Conservation (phyloP, 2,797 vertebrate species). For the Chiloscyllium punctatum region DNA sequence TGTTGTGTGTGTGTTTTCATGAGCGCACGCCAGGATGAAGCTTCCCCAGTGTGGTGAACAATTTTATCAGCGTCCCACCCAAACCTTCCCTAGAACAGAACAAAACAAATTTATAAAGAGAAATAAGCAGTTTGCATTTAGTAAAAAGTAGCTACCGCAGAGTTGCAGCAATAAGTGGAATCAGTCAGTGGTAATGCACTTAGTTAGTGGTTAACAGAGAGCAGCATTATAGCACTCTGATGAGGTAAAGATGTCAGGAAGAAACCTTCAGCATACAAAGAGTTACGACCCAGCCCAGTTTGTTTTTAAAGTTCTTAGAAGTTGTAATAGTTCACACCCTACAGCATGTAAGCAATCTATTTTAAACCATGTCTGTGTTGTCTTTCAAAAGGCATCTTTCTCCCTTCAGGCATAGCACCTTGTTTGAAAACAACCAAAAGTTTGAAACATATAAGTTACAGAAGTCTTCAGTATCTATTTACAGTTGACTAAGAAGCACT, state of each 20-base stretch:
- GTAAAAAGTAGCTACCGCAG: not conserved
- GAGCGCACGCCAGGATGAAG: too few relatives aligned
- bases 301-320: not conserved
- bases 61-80: not conserved
- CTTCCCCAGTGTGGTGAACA: too few relatives aligned
- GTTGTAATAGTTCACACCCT: not conserved
- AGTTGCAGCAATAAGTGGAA: not conserved
- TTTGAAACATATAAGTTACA: not conserved
- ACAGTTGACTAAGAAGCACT: not conserved
- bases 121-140: not conserved
- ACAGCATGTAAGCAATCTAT: not conserved
- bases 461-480: not conserved
- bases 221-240: not conserved
- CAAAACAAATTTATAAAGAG: not conserved
- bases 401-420: not conserved
- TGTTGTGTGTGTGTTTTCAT: too few relatives aligned
- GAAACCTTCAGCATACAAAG: not conserved
- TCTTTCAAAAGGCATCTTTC: not conserved
- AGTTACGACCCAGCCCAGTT: not conserved
- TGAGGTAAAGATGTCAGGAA: not conserved
- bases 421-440: not conserved
- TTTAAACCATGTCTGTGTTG: not conserved
- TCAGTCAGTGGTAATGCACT: not conserved
- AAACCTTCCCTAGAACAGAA: not conserved
- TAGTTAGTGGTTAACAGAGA: not conserved